Base-by-base conservation (phyloP, 1,140 invertebrate genomes). In the Pseudomyrmex dendroicus region DNA sequence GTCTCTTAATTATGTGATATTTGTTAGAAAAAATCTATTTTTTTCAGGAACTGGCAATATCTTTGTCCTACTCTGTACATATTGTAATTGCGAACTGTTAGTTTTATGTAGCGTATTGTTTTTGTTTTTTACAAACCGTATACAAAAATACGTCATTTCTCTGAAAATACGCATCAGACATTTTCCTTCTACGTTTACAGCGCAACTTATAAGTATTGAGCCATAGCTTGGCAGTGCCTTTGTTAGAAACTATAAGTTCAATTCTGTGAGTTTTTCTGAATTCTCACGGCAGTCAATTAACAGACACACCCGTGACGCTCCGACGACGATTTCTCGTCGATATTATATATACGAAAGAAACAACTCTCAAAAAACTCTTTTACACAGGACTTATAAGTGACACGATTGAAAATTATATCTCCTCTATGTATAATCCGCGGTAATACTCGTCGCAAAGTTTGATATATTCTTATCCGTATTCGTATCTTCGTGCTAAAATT, bases 181-280 rank as follows among this genome's bases (percentile, higher is more conserved):
- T 85, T 89, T 91, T 73, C 85, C 86, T 88, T 85, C 89, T 90
- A 89, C 91, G 89, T 90, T 90, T 73, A 82, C 77, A 68, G 77
- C 88, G 74, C 84, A 84, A 86, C 84, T 91, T 91, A 90, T 90
- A 91, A 92, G 86, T 93, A 93, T 94, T 93, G 92, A 92, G 92
- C 92, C 92, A 93, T 84, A 88, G 89, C 88, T 76, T 90, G 92
- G 92, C 93, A 94, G 92, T 93, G 91, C 91, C 89, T 87, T 89
- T 66, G 83, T 91, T 86, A 87, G 83, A 88, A 89, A 86, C 54
- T 83, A 80, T 85, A 52, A 63, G 78, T 77, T 76, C 20, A 83
- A 72, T 67, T 77, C 72, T 76, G 78, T 50, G 67, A 77, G 66
- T 85, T 35, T 35, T 89, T 56, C 82, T 64, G 52, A 88, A 82